Base-by-base conservation (phyloP, 2,113 vertebrate species). In the Malurus elegans region DNA sequence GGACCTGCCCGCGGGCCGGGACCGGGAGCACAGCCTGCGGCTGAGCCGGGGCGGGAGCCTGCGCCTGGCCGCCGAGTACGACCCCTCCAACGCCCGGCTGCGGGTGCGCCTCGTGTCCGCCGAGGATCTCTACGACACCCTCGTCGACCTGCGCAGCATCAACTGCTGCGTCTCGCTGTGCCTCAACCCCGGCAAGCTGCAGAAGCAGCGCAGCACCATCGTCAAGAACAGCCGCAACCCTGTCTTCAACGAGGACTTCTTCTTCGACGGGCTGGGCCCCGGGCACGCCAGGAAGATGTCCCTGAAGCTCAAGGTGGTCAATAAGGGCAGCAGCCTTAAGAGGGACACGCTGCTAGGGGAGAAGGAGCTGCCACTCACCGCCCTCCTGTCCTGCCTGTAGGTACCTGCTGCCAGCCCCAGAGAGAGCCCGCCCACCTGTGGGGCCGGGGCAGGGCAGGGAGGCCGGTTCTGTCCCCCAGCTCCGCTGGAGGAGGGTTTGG, bases 211-310 rank as follows among this genome's bases (percentile, higher is more conserved):
- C 65, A 99, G 99, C 98, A 99, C 99, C 97, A 99, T 99, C 34
- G 98, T 99, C 97, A 99, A 99, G 98, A 99, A 99, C 97, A 99
- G 99, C 98, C 98, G 99, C 92, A 99, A 99, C 94, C 99, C 99
- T 0, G 73, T 99, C 94, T 99, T 99, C 98, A 99, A 99, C 5
- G 99, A 99, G 97, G 99, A 99, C 97, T 99, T 99, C 97, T 99
- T 99, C 98, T 99, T 99, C 23, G 99, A 99, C 6, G 98, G 98
- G 9, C 96, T 99, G 89, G 98, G 98, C 16, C 96, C 98, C 0
- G 97, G 97, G 24, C 98, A 99, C 5, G 98, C 97, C 75, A 99
- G 98, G 91, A 99, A 98, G 95, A 98, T 99, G 96, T 98, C 98
- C 6, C 97, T 99, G 85, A 99, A 99, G 97, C 96, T 99, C 96